phyloP scores from a whole-genome alignment of 1,140 invertebrate species.

The Berghia stephanieae region DNA sequence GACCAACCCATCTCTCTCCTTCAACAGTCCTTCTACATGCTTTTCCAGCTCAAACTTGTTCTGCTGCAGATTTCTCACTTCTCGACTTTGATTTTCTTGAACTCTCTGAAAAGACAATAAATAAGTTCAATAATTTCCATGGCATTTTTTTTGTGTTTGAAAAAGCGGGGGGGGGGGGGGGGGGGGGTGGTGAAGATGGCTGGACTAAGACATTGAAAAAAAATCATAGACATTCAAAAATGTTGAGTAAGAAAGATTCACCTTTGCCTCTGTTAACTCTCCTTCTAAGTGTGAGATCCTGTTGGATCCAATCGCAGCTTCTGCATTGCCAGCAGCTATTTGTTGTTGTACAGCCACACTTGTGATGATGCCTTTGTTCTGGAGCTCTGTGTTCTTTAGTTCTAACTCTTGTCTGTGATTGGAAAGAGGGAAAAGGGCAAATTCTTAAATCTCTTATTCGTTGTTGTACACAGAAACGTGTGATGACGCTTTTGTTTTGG shows the following conservation, averaged over 20 bases:
- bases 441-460: too few species aligned
- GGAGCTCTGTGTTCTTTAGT: constrained; percentile 49
- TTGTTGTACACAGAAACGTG: too few species aligned
- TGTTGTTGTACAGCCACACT: constrained; percentile 52
- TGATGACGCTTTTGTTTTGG: too few species aligned
- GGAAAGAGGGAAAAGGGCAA: too few species aligned
- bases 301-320: constrained; percentile 46
- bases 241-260: constrained; percentile 31
- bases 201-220: too few species aligned
- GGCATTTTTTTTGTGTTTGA: too few species aligned
- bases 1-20: constrained; percentile 50
- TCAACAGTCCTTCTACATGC: constrained; percentile 54
- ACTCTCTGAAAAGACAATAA: constrained; percentile 37
- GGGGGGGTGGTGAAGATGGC: too few species aligned
- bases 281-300: constrained; percentile 54
- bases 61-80: constrained; percentile 69
- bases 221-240: too few species aligned
- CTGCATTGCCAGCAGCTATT: constrained; percentile 49
- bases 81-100: constrained; percentile 43
- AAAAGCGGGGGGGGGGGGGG: too few species aligned
- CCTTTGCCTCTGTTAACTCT: constrained; percentile 57
- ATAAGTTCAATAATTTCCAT: too few species aligned
- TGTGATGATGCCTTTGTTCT: constrained; percentile 57
- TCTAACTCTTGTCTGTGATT: constrained; percentile 51
- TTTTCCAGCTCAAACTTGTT: constrained; percentile 87